These are phyloP conservation scores for Alviniconcha strummeri DNA, from an alignment of 2,888 invertebrate genomes.

Conservation along the genomic window DNA sequence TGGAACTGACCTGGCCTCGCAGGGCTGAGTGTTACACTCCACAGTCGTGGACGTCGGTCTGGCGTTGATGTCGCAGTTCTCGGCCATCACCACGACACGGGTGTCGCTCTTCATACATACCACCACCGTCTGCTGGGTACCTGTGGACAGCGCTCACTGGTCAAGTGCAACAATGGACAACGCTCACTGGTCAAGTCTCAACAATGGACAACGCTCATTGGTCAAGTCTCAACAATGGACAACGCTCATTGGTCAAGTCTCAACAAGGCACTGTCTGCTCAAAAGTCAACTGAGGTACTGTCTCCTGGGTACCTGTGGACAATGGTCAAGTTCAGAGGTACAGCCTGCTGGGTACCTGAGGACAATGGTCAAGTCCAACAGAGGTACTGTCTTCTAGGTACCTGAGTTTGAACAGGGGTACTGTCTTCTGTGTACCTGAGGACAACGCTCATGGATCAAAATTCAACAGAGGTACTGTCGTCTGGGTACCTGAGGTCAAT, in stretches of 20 bases:
- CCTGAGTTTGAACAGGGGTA: no score
- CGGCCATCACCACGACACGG: slow-evolving; percentile 80
- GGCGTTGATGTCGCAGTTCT: slow-evolving; percentile 79
- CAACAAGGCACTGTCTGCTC: no score
- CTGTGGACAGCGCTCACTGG: slow-evolving; percentile 67
- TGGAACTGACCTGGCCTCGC: slow-evolving; percentile 79
- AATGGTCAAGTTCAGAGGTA: slow-evolving; percentile 55
- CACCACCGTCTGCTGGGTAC: slow-evolving; percentile 81
- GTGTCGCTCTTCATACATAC: slow-evolving; percentile 82
- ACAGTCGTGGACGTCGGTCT: slow-evolving; percentile 79
- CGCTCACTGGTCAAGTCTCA: no score
- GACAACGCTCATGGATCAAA: no score
- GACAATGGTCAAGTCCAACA: background rate
- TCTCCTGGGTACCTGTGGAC: no score
- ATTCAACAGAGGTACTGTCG: no score
- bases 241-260: background rate
- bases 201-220: background rate
- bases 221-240: no score
- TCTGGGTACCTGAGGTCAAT: no score
- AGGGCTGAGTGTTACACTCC: slow-evolving; percentile 83
- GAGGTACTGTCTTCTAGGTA: no score
- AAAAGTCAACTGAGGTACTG: no score
- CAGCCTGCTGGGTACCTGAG: slow-evolving; percentile 81
- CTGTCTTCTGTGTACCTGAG: no score
- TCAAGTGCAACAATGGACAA: background rate